Conservation (phyloP, 2,888 invertebrate species). For the Drosophila melanosoma region DNA sequence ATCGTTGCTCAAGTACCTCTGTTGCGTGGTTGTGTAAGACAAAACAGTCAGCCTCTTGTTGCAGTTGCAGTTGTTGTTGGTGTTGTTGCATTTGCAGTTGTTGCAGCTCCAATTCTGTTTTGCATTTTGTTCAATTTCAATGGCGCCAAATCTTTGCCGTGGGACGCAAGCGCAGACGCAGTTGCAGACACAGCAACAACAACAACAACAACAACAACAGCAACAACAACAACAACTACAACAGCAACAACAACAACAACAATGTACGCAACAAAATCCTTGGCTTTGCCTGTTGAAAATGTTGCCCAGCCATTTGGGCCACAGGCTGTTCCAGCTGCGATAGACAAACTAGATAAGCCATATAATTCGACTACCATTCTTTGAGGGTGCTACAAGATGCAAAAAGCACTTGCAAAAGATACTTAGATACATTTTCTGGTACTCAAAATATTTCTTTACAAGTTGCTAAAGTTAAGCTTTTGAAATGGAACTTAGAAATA, state of each 20-base stretch:
- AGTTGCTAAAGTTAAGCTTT: background rate
- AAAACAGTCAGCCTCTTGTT: slow-evolving; percentile 41
- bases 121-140: slow-evolving; percentile 73
- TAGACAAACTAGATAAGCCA: slow-evolving; percentile 61
- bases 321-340: slow-evolving; percentile 51
- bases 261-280: slow-evolving; percentile 57
- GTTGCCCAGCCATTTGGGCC: slow-evolving; percentile 63
- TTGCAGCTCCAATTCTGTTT: slow-evolving; percentile 64
- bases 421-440: background rate
- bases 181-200: slow-evolving; percentile 5
- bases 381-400: slow-evolving; percentile 15
- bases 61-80: slow-evolving; percentile 35
- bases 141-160: slow-evolving; percentile 76
- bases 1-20: slow-evolving; percentile 28
- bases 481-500: too few species aligned
- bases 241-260: background rate
- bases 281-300: slow-evolving; percentile 59
- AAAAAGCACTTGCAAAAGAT: slow-evolving; percentile 10
- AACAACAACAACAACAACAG: background rate
- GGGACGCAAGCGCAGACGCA: slow-evolving; percentile 48
- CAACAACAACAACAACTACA: background rate
- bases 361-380: slow-evolving; percentile 50
- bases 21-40: slow-evolving; percentile 51
- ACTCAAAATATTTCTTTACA: background rate
- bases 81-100: slow-evolving; percentile 22